Percentiles rank a stretch among this genome's conserved stretches.
Conservation (phyloP, 2,888 invertebrate genomes). For the Xestoiulus laeticollis region DNA sequence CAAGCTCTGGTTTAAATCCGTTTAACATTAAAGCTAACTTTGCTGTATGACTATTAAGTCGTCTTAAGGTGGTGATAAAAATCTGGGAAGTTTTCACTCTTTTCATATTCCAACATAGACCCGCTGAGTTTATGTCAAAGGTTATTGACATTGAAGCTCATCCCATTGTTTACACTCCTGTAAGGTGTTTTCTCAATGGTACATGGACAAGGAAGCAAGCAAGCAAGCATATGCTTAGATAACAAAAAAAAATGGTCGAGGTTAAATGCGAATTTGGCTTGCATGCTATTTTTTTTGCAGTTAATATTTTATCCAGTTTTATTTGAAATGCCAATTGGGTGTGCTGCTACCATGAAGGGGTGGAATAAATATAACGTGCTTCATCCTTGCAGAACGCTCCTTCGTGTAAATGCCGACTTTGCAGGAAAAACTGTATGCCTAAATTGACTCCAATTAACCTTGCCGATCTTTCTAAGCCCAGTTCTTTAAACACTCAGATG, state of each 20-base stretch:
- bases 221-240: neutral
- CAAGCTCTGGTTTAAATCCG: neutral
- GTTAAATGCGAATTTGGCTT: neutral
- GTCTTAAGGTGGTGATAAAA: neutral
- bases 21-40: neutral
- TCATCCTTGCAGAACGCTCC: conserved; percentile 35
- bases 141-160: neutral
- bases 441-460: neutral
- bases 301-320: neutral
- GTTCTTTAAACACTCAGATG: neutral
- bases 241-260: neutral
- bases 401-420: neutral
- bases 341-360: conserved; percentile 32
- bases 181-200: neutral
- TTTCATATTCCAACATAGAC: neutral
- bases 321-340: conserved; percentile 31
- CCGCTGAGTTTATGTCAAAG: neutral
- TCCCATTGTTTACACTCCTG: neutral
- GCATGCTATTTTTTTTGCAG: conserved; percentile 34
- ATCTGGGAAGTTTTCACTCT: neutral
- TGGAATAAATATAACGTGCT: conserved; percentile 32
- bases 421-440: neutral
- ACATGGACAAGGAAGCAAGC: neutral
- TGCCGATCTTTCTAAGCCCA: neutral
- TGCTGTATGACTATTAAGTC: neutral